Percentiles rank a stretch among this genome's conserved stretches.
Evolutionary conservation across 2,797 vertebrate species (phyloP).

Genomic region (Stomatorhinus walkeri): DNA sequence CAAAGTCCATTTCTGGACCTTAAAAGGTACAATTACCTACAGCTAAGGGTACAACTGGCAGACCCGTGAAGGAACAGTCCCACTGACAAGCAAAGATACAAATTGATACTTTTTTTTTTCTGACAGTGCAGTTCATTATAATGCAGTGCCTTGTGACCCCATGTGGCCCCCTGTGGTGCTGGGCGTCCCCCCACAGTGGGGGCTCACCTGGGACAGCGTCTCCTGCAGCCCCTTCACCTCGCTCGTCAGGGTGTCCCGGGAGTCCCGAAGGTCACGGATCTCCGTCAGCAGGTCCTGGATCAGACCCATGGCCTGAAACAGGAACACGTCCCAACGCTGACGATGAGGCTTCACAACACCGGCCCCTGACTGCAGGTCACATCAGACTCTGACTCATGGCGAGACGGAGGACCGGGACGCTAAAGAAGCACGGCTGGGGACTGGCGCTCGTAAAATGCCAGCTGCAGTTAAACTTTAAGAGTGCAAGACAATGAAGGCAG

Average conservation of each 20-base stretch:
- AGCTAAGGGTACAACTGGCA: background rate
- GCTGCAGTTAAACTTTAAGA: background rate
- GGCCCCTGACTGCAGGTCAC: background rate
- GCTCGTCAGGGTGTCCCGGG: constrained; percentile 35
- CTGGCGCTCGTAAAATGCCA: background rate
- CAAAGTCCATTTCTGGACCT: background rate
- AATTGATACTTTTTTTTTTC: background rate
- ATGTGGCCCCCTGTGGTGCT: too few relatives aligned
- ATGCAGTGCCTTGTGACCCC: background rate
- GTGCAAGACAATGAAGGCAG: background rate
- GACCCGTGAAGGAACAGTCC: background rate
- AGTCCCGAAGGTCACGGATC: constrained; percentile 42
- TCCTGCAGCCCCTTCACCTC: constrained; percentile 37
- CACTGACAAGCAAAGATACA: background rate
- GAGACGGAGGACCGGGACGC: background rate
- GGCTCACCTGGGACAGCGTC: constrained; percentile 41
- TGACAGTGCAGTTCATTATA: background rate
- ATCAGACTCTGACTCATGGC: background rate
- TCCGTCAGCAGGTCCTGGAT: constrained; percentile 53
- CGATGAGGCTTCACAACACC: background rate
- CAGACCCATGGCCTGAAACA: constrained; percentile 47
- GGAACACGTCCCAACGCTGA: background rate
- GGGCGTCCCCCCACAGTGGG: constrained; percentile 26
- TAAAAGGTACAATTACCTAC: background rate
- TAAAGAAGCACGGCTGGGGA: background rate